Base-by-base conservation (phyloP, 2,113 vertebrate genomes). In the Toxotes jaculatrix region DNA sequence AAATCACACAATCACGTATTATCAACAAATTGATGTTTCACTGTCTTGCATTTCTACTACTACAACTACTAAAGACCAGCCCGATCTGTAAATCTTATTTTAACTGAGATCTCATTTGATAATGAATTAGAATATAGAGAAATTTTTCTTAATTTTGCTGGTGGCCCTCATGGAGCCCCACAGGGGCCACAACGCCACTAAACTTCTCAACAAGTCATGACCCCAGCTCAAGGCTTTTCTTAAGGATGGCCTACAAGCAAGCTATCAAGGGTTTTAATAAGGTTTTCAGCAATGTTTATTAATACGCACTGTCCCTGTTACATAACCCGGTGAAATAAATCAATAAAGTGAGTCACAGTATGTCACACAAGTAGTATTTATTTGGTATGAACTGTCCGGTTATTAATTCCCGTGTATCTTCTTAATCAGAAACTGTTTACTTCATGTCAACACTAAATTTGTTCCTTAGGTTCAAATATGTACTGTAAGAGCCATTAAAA, bases 291-390 rank as follows among this genome's bases (percentile, higher is more conserved):
- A 14, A 72, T 21, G 32, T 42, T 43, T n/a, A 13, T 31, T 12
- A 2, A 57, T 16, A 4, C 56, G 36, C 21, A 16, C 17, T 21
- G 7, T 21, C 21, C 7, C 13, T 0, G 12, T 38, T 43, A 65
- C 31, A 64, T 27, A 64, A 43, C 1, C 2, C 12, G 21, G 19
- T 7, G 27, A 40, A 38, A 53, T 8, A 8, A 21, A 49, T 23
- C 31, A 59, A 38, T 2, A 86, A 74, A 47, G 4, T 36, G 27
- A 59, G 17, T 67, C 78, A 17, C 2, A 34, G 32, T n/a, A 47
- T 12, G 5, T 81, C 74, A 79, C 77, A 79, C 69, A 78, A 57
- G 68, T 70, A 42, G 53, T 62, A 72, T 92, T 94, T 92, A 90
- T 93, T 92, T 93, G 73, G 74, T 86, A 74, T 64, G 56, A 89